Evolutionary conservation across 1,140 invertebrate genomes (phyloP), one percentile per base, ranked within the genome.

Genomic region (Acyrthosiphon pisum): DNA sequence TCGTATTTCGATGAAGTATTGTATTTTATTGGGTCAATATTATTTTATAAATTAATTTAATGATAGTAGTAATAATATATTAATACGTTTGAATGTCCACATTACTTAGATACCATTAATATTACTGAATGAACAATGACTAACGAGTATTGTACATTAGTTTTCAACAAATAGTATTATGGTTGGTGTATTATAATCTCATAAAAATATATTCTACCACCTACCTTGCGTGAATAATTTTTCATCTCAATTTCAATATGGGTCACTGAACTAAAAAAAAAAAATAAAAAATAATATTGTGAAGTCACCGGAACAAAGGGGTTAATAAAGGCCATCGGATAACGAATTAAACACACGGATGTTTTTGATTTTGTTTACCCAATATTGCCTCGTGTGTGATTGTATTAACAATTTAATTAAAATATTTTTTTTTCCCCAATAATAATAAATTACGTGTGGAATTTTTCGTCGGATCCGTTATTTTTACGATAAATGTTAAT

Each of bases 161-260:
- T 87, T 14, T 44, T 84, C 41, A 44, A 84, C 23, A 44, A 26
- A 41, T n/a, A 88, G 44, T 88, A 88, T 30, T 50, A 50, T 50
- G 18, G 86, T 35, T 50, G 30, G 87, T 35, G 7, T 41, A 35
- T 46, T 88, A 88, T 35, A 88, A 37, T 37, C 20, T 50, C 3
- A 50, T 89, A 53, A 37, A 41, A 53, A 48, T 23, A 89, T 50
- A 50, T 88, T n/a, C 86, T 56, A n/a, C 50, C 88, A 90, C 88
- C 88, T 56, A 90, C 88, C n/a, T 90, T 56, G 88, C 88, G 35
- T 56, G 1, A 22, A 90, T 90, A 90, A 90, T 90, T 90, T 90
- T 88, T 18, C 9, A 20, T 41, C 30, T 90, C 44, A 37, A 89
- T 60, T 90, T 37, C 30, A 30, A 60, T 60, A 60, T 56, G 35